phyloP scores from a whole-genome alignment of 2,888 invertebrate species.

The Spodoptera littoralis region DNA sequence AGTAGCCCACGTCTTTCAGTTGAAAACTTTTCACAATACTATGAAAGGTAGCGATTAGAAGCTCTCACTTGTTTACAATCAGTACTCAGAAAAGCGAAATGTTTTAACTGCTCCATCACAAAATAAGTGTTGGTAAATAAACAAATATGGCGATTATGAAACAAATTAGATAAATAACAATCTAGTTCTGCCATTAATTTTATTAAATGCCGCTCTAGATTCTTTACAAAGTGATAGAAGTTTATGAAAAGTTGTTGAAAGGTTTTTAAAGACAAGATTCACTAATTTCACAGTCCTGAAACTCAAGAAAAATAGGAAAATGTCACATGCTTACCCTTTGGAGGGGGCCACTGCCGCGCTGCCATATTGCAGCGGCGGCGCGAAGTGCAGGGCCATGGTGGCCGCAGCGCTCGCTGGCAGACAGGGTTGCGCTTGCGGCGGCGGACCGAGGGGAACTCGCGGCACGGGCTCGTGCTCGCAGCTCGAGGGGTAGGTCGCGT shows the following conservation, averaged over 20 bases:
- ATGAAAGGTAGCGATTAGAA: slow-evolving; percentile 11
- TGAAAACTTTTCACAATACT: slow-evolving; percentile 22
- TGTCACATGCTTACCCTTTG: slow-evolving; percentile 58
- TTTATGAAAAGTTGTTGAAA: slow-evolving; percentile 8
- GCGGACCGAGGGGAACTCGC: slow-evolving; percentile 37
- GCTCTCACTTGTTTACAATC: slow-evolving; percentile 7
- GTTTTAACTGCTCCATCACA: slow-evolving; percentile 15
- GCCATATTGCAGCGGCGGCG: slow-evolving; percentile 31
- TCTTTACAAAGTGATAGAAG: not conserved
- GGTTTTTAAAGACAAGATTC: slow-evolving; percentile 12
- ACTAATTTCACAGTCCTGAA: slow-evolving; percentile 10
- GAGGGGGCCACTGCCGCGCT: slow-evolving; percentile 39
- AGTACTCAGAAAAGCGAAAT: slow-evolving; percentile 11
- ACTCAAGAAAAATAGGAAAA: not conserved
- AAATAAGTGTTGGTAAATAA: slow-evolving; percentile 29
- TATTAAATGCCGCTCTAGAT: slow-evolving; percentile 7
- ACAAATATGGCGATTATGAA: slow-evolving; percentile 38
- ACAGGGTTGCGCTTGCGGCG: slow-evolving; percentile 50
- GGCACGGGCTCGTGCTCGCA: slow-evolving; percentile 51
- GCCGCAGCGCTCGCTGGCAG: slow-evolving; percentile 16
- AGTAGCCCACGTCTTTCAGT: not conserved
- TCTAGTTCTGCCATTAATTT: slow-evolving; percentile 19
- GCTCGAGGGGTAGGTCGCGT: slow-evolving; percentile 58
- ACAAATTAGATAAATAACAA: slow-evolving; percentile 30
- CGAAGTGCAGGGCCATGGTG: slow-evolving; percentile 40